phyloP scores from a whole-genome alignment of 2,888 invertebrate genomes.

The Nomada lathburiana region DNA sequence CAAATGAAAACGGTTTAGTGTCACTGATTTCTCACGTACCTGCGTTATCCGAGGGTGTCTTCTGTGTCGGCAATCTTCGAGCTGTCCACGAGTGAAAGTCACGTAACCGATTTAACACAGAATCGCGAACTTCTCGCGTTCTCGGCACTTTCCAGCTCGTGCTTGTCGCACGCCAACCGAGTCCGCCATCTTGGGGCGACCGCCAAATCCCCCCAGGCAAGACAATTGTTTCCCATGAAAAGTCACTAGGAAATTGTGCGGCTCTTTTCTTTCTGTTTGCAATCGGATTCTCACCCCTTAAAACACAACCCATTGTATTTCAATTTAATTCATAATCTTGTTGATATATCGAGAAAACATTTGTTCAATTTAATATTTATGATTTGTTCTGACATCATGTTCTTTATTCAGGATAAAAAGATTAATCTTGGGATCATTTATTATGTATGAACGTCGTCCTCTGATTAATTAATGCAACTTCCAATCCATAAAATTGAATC shows the following conservation, averaged over 20 bases:
- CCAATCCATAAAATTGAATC: neutral
- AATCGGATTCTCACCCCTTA: slow-evolving; percentile 5
- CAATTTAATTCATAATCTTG: neutral
- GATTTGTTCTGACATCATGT: neutral
- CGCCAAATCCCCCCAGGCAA: slow-evolving; percentile 78
- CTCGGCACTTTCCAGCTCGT: slow-evolving; percentile 80
- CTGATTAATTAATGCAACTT: neutral
- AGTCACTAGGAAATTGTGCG: slow-evolving; percentile 64
- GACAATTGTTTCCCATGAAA: slow-evolving; percentile 69
- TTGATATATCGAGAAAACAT: too few species aligned
- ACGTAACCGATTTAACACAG: slow-evolving; percentile 77
- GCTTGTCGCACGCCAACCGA: slow-evolving; percentile 82
- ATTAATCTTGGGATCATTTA: neutral
- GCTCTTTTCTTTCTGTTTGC: slow-evolving; percentile 4
- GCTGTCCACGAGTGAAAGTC: slow-evolving; percentile 63
- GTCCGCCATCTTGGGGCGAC: slow-evolving; percentile 84
- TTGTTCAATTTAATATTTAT: neutral
- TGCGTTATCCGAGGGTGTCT: slow-evolving; percentile 50
- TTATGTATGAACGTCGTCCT: neutral
- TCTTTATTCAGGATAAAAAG: neutral
- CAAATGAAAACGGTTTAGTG: slow-evolving; percentile 54
- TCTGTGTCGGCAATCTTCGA: slow-evolving; percentile 58
- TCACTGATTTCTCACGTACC: slow-evolving; percentile 66
- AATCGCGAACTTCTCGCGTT: slow-evolving; percentile 77
- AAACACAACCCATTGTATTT: neutral